Evolutionary conservation across 2,113 vertebrate genomes (phyloP).

Genomic region (Brachypodius melanocephalos): DNA sequence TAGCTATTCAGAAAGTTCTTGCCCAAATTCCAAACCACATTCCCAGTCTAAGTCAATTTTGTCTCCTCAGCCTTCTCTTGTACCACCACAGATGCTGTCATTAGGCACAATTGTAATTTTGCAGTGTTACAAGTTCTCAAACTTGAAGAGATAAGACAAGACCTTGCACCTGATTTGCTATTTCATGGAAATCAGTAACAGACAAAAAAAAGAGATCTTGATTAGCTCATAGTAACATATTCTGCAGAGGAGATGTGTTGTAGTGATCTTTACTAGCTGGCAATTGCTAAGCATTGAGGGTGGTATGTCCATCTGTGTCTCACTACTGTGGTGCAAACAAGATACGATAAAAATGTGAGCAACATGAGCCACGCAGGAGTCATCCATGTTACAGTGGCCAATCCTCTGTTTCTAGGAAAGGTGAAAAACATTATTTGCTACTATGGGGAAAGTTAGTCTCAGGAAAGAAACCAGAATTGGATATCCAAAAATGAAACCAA

Average conservation of each 20-base stretch:
- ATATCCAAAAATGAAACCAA: background rate
- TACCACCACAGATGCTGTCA: background rate
- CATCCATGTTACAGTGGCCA: background rate
- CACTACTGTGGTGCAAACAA: background rate
- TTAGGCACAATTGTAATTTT: background rate
- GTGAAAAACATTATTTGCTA: background rate
- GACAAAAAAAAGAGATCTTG: background rate
- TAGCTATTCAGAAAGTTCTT: background rate
- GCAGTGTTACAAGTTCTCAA: background rate
- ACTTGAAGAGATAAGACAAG: background rate
- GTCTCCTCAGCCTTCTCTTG: background rate
- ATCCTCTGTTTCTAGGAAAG: background rate
- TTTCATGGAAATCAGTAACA: background rate
- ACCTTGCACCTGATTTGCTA: background rate
- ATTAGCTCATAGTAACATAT: background rate
- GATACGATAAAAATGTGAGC: background rate
- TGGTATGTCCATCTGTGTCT: fast-evolving
- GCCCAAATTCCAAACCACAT: background rate
- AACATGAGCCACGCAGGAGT: background rate
- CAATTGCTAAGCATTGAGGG: background rate
- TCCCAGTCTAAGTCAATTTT: background rate
- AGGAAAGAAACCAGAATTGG: background rate
- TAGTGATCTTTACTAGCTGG: background rate
- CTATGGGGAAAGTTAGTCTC: background rate
- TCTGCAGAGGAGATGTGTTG: background rate